Evolutionary conservation across 2,797 vertebrate species (phyloP), one percentile per base, ranked within the genome.

Genomic region (Anas bahamensis): DNA sequence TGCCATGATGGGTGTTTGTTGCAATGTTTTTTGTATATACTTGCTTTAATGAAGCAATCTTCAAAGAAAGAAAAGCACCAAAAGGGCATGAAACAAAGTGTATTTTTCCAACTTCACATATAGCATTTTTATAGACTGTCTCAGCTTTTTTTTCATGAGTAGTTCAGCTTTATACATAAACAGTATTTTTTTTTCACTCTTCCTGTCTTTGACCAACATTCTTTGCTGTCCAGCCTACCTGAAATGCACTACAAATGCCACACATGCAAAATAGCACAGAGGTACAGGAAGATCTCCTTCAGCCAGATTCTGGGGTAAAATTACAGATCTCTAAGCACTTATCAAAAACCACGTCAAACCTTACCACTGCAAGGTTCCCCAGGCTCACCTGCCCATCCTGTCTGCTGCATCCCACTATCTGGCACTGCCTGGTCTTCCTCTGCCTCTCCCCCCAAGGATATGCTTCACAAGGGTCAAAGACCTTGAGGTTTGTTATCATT

Each of bases 281-380:
- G 8, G 10, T 35, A 19, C 0, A 0, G 19, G 11, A 3, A 66
- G 39, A 66, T 59, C n/a, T 52, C 42, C 26, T 48, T 11, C 24
- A 61, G 57, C 26, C 57, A 64, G 11, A 18, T 55, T 74, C 19
- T 33, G 24, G 13, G 35, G n/a, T 5, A 6, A 31, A 88, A 68
- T 46, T 6, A 33, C 16, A 64, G 10, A 41, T 24, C 10, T 77
- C 31, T n/a, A 66, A 59, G 39, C 5, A 9, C 5, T 28, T 64
- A 48, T 4, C 22, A 78, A 56, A 80, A 68, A 31, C 4, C 12
- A 59, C 10, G 8, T 39, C 6, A 55, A 57, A 31, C 9, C 14
- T 11, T 6, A 2, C 10, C 79, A 13, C 14, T 48, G 23, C n/a
- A 17, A 64, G 7, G 29, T 17, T 75, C 17, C 19, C 31, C 50